phyloP scores from a whole-genome alignment of 2,797 vertebrate genomes.

The Buceros bicornis region DNA sequence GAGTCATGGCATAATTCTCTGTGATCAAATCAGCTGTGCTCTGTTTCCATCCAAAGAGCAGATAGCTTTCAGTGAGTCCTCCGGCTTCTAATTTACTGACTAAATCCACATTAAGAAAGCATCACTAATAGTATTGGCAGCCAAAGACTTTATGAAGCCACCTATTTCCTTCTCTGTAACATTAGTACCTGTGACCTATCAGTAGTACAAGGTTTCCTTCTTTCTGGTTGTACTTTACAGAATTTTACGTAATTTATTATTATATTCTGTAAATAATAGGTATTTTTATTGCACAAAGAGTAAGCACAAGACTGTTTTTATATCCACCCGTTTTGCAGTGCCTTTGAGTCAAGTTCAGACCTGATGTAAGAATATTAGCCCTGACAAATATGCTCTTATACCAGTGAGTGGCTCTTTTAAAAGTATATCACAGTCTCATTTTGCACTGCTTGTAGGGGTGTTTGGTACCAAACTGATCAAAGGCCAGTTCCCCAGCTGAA shows the following conservation, averaged over 20 bases:
- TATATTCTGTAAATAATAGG: neutral
- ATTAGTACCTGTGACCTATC: neutral
- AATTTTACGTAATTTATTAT: neutral
- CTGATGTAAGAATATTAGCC: neutral
- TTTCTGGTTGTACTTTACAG: neutral
- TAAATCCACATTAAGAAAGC: neutral
- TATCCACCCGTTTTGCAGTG: neutral
- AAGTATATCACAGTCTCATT: neutral
- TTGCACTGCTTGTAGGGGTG: neutral
- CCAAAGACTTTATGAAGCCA: neutral
- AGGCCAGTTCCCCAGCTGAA: neutral
- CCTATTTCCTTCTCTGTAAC: neutral
- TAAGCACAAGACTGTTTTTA: neutral
- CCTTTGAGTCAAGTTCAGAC: neutral
- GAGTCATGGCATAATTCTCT: neutral
- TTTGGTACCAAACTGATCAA: constrained; percentile 1
- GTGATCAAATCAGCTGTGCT: constrained; percentile 27
- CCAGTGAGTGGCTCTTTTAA: neutral
- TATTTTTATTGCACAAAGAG: neutral
- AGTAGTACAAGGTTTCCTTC: neutral
- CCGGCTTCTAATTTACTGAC: neutral
- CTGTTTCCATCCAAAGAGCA: neutral
- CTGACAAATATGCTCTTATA: neutral
- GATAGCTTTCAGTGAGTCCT: neutral
- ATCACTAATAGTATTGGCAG: neutral